Base-by-base conservation (phyloP, 2,797 vertebrate species). In the Diplodus sargus region DNA sequence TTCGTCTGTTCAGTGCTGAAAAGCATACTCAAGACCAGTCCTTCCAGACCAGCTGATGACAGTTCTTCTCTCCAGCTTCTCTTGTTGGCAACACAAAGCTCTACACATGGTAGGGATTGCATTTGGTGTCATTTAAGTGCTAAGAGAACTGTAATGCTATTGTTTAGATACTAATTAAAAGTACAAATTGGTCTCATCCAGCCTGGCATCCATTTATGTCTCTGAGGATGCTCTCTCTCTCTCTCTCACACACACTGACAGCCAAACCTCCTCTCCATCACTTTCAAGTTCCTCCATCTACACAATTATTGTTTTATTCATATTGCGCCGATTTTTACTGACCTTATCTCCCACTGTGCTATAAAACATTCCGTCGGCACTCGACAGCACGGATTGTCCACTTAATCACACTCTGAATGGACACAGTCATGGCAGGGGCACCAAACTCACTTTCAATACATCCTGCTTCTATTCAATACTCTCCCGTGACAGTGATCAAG, bases 321-420 rank as follows among this genome's bases (percentile, higher is more conserved):
- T 57, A 74, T 67, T 4, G 3, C 51, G 60, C 20, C 54, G 68
- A 25, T 76, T 87, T 83, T 74, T 45, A 23, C 34, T 14, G n/a
- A 34, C 47, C n/a, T 76, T 30, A 43, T 73, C 49, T 54, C 56
- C 39, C 1, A 20, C 77, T 62, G 45, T 39, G 45, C 59, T 58
- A 56, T 75, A 51, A 83, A 78, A 75, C 52, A 80, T 78, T 76
- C 43, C 62, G 30, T 70, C 60, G 54, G 34, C 65, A 53, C 58
- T 22, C 9, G 34, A 9, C 71, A 45, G 18, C 39, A 51, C 28
- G 74, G 54, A 75, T 61, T 30, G 48, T 79, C 64, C 67, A 72
- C 63, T 87, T 80, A 62, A 76, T 84, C 66, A 78, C 28, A 76
- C 61, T 65, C 56, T 72, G 80, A 83, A 85, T 64, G 54, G 52